Percentiles rank a stretch among this genome's conserved stretches.
Conservation (phyloP, 2,888 invertebrate genomes). For the Caenorhabditis afra region DNA sequence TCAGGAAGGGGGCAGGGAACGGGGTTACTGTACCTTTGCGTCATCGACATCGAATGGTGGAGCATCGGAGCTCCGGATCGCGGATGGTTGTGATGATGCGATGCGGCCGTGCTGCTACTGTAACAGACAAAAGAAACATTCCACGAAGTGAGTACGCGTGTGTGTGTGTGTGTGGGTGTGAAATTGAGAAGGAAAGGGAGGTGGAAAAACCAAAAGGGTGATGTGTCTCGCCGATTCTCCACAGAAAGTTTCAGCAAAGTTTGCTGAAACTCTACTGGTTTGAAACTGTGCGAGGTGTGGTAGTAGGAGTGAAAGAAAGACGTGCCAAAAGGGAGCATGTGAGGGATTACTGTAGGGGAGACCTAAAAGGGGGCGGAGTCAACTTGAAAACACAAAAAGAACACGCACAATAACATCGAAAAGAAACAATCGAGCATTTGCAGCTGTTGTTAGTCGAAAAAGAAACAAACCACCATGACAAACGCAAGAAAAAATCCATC, state of each 20-base stretch:
- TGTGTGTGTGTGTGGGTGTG: conserved; percentile 12
- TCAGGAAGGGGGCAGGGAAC: background rate
- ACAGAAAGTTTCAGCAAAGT: too few species aligned
- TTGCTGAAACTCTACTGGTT: too few species aligned
- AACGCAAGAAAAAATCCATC: background rate
- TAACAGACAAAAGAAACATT: conserved; percentile 55
- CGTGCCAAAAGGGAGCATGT: too few species aligned
- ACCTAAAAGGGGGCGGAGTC: too few species aligned
- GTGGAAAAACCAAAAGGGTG: too few species aligned
- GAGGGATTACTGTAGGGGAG: too few species aligned
- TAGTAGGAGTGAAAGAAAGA: too few species aligned
- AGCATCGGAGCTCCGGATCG: conserved; percentile 16
- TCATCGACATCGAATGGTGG: conserved; percentile 71
- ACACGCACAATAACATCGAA: too few species aligned
- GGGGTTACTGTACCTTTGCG: conserved; percentile 44
- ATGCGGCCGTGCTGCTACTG: conserved; percentile 68
- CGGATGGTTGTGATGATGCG: conserved; percentile 49
- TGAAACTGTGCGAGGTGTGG: too few species aligned
- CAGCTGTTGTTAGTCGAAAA: background rate
- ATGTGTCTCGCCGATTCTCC: too few species aligned
- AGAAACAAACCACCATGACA: background rate
- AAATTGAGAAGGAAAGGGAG: background rate
- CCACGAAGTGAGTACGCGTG: conserved; percentile 24
- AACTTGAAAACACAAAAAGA: too few species aligned
- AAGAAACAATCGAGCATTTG: too few species aligned